Percentiles rank a stretch among this genome's conserved stretches.
These are phyloP conservation scores for Rhinichthys osculus DNA, from an alignment of 2,797 vertebrate genomes.

Conservation along the genomic window DNA sequence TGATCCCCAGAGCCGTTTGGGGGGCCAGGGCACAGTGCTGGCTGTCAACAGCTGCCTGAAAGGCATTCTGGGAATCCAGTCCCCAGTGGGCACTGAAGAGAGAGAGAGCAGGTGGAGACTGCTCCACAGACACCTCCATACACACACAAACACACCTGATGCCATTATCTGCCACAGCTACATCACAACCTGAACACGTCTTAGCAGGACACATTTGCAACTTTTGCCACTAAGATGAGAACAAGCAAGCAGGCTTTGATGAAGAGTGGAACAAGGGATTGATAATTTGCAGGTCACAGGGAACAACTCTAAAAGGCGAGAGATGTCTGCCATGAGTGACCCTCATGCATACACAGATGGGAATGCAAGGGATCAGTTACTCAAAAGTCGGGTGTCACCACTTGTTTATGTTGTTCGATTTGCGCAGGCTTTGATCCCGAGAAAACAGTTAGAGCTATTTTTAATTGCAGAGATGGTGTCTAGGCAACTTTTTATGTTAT, in stretches of 20 bases:
- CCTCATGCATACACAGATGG: slow-evolving; percentile 9
- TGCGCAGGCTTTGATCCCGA: slow-evolving; percentile 29
- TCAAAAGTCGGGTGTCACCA: slow-evolving; percentile 38
- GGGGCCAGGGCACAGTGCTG: slow-evolving; percentile 47
- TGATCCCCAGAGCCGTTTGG: slow-evolving; percentile 50
- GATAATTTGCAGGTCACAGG: slow-evolving; percentile 61
- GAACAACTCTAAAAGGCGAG: slow-evolving; percentile 54
- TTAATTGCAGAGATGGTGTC: slow-evolving; percentile 1
- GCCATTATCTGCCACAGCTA: slow-evolving; percentile 65
- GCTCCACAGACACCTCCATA: slow-evolving; percentile 71
- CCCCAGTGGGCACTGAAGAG: slow-evolving; percentile 69
- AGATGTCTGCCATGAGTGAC: slow-evolving; percentile 52
- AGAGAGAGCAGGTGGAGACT: slow-evolving; percentile 80
- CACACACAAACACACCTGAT: slow-evolving; percentile 73
- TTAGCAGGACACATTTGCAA: slow-evolving; percentile 33
- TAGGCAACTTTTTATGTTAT: background rate
- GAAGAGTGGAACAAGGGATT: slow-evolving; percentile 68
- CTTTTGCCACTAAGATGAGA: slow-evolving; percentile 57
- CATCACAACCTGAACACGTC: slow-evolving; percentile 9
- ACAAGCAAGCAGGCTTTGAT: slow-evolving; percentile 57
- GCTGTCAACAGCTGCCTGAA: slow-evolving; percentile 82
- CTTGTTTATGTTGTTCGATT: slow-evolving; percentile 45
- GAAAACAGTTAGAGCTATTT: slow-evolving; percentile 30
- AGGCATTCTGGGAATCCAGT: slow-evolving; percentile 79
- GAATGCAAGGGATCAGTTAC: slow-evolving; percentile 39